These are phyloP conservation scores for Dendrolimus kikuchii DNA, from an alignment of 1,140 invertebrate genomes.

Conservation along the genomic window DNA sequence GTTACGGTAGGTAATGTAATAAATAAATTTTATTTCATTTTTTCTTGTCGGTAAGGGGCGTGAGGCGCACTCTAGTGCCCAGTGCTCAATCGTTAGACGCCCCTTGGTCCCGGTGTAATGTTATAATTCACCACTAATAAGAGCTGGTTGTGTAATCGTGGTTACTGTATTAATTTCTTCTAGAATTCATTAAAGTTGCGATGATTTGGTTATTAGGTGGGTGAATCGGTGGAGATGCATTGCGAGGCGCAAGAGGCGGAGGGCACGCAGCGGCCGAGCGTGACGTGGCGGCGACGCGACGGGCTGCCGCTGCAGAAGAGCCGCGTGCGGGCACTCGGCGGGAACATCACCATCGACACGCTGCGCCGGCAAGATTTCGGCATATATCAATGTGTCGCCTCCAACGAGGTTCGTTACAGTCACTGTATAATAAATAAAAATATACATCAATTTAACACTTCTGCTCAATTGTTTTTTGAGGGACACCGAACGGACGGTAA, in stretches of 20 bases:
- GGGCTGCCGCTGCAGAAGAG: constrained; percentile 85
- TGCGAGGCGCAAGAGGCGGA: constrained; percentile 93
- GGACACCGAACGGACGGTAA: too few relatives aligned
- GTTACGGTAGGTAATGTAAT: too few relatives aligned
- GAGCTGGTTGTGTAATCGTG: too few relatives aligned
- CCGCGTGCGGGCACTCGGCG: constrained; percentile 82
- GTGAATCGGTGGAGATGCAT: constrained; percentile 92
- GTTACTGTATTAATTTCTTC: too few relatives aligned
- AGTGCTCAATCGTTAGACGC: too few relatives aligned
- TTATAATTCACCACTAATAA: too few relatives aligned
- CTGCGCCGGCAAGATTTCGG: constrained; percentile 93
- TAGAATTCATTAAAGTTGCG: neutral
- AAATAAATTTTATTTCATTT: too few relatives aligned
- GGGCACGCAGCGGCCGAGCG: constrained; percentile 91
- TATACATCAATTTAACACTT: too few relatives aligned
- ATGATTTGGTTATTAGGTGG: constrained; percentile 67
- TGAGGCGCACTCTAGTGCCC: too few relatives aligned
- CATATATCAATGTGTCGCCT: constrained; percentile 94
- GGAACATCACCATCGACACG: constrained; percentile 93
- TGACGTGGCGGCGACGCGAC: constrained; percentile 93
- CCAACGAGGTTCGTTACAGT: constrained; percentile 80
- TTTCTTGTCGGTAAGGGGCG: too few relatives aligned
- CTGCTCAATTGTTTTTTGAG: too few relatives aligned
- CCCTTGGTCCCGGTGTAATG: too few relatives aligned
- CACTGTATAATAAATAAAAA: neutral